Evolutionary conservation across 2,888 invertebrate genomes (phyloP), one percentile per base, ranked within the genome.

Genomic region (Plagodis pulveraria): DNA sequence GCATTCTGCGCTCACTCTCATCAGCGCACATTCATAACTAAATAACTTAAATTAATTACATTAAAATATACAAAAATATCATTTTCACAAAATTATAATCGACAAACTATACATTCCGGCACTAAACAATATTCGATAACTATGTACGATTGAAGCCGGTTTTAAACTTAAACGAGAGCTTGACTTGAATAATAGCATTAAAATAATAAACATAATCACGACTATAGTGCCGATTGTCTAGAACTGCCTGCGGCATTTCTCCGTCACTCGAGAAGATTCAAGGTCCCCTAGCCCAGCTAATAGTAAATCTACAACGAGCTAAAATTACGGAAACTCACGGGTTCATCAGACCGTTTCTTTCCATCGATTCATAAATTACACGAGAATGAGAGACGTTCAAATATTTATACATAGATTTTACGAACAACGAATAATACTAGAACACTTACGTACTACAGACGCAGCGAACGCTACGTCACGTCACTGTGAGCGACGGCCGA

Each of bases 201-300:
- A 84, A 87, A 88, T 83, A 87, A 81, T 78, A 84, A 76, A 76
- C 65, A 80, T 82, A 86, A 89, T 90, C 89, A 88, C 91, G 91
- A 89, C 91, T 90, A 91, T 89, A 91, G 91, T 90, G 91, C 86
- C 91, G 91, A 92, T 91, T 91, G 91, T 92, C 91, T 80, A 91
- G 90, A 89, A 91, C 91, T 91, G 91, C 88, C 87, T 84, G 91
- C 83, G 90, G 87, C 90, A 84, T 86, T 77, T 79, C 82, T 80
- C 78, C 83, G 78, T 85, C 84, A 80, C 83, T 85, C 81, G 77
- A 77, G 82, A 87, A 89, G 89, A 90, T 90, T 89, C 90, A 89
- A 91, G 92, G 93, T 92, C 92, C 92, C 93, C 93, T 89, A 89
- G 91, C 91, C 93, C 92, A 92, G 92, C 92, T 92, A 92, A 91